Conservation (phyloP, 1,140 invertebrate genomes). For the Bemisia tabaci region DNA sequence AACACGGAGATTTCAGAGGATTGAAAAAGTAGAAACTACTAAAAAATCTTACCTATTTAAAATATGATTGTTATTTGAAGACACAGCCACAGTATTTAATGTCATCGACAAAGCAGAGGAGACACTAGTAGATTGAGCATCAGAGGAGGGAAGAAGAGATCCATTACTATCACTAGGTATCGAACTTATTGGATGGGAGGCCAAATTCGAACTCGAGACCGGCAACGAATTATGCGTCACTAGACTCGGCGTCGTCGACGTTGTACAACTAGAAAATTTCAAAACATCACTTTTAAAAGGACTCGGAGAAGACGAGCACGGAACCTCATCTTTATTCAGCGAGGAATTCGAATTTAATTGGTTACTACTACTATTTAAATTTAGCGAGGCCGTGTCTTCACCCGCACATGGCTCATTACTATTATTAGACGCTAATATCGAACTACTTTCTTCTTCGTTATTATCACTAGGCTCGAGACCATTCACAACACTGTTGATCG, state of each 20-base stretch:
- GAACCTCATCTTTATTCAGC: not conserved
- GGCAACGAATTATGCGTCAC: not conserved
- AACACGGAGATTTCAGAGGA: too few species aligned
- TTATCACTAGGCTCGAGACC: not conserved
- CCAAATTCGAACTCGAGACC: not conserved
- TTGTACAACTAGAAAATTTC: not conserved
- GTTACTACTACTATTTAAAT: not conserved
- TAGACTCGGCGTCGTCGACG: not conserved
- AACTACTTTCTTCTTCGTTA: not conserved
- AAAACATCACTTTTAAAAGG: not conserved
- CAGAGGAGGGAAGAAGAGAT: not conserved
- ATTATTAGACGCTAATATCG: not conserved
- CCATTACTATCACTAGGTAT: not conserved
- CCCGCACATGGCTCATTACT: not conserved
- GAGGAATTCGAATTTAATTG: not conserved
- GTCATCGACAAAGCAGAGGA: not conserved
- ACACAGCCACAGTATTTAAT: not conserved
- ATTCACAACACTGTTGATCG: not conserved
- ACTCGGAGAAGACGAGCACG: not conserved
- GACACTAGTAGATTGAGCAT: not conserved
- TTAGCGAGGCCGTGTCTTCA: not conserved
- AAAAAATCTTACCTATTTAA: not conserved
- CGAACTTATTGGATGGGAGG: not conserved
- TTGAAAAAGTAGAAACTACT: too few species aligned
- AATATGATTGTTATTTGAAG: not conserved